Base-by-base conservation (phyloP, 2,888 invertebrate species). In the Phaonia tiefii region DNA sequence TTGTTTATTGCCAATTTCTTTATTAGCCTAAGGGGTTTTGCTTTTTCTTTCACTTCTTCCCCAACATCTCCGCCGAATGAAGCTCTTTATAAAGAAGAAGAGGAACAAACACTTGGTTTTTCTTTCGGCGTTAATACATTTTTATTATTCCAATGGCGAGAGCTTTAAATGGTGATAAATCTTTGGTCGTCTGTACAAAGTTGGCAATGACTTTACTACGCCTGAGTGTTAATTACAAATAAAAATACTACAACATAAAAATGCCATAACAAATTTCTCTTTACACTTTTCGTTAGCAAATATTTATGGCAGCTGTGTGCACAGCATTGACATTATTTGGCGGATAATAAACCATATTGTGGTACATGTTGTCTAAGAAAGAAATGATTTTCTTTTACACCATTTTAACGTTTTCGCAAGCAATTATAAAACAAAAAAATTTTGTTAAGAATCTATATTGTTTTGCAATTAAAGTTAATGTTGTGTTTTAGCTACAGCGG, bases 1-100 rank as follows among this genome's bases (percentile, higher is more conserved):
- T 10, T 13, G 60, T 39, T 63, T 63, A 63, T 42, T 39, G 71
- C 65, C 56, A 76, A 66, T 77, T 72, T 42, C 58, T 72, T 46
- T 65, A 65, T 31, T 49, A 70, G 39, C 63, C 44, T 15, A 22
- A 37, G 63, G 39, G 17, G 63, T 22, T 63, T 63, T 37, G 60
- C 39, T 54, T 54, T 2, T 44, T 2, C 44, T 44, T 31, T 31
- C 3, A 31, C 31, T 31, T 31, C 31, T 31, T 5, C 31, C 31
- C 8, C 8, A 5, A 5, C 31, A 8, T 31, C 31, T 31, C 8
- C 31, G 31, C 31, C 31, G 31, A 31, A 8, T 31, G 8, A n/a
- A n/a, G n/a, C n/a, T n/a, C n/a, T n/a, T n/a, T n/a, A n/a, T n/a
- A n/a, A n/a, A n/a, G n/a, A n/a, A n/a, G n/a, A n/a, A n/a, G n/a